Conservation (phyloP, 2,113 vertebrate species). For the Nerophis ophidion region DNA sequence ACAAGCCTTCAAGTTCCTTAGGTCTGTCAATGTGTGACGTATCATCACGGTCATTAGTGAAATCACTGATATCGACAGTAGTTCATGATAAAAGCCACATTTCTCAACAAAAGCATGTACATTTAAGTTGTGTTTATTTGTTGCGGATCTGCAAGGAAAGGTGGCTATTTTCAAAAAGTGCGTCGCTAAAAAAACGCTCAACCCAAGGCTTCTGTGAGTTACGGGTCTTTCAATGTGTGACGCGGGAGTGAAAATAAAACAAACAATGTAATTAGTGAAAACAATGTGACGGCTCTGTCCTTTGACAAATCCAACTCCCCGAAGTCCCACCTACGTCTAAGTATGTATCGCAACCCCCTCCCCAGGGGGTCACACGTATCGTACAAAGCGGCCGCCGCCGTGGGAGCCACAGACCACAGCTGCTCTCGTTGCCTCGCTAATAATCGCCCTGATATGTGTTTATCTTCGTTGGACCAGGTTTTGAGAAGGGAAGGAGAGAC, state of each 20-base stretch:
- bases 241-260: neutral
- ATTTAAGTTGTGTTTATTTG: too few relatives aligned
- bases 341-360: slow-evolving; percentile 58
- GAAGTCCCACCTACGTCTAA: slow-evolving; percentile 62
- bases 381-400: slow-evolving; percentile 39
- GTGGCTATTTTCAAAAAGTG: too few relatives aligned
- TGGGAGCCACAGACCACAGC: slow-evolving; percentile 50
- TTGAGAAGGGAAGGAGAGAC: slow-evolving; percentile 61
- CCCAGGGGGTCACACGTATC: slow-evolving; percentile 14
- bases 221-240: neutral
- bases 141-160: too few relatives aligned
- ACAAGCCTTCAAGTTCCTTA: too few relatives aligned
- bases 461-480: slow-evolving; percentile 72
- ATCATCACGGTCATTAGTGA: too few relatives aligned
- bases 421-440: slow-evolving; percentile 61
- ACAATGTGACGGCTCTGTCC: slow-evolving; percentile 37
- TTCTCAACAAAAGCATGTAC: too few relatives aligned
- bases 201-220: neutral
- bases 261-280: slow-evolving; percentile 44
- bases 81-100: too few relatives aligned
- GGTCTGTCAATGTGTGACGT: too few relatives aligned
- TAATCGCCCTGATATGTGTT: slow-evolving; percentile 73
- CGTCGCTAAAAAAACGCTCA: too few relatives aligned
- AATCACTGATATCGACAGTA: too few relatives aligned
- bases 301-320: slow-evolving; percentile 54